Percentiles rank a stretch among this genome's conserved stretches.
phyloP scores from a whole-genome alignment of 2,797 vertebrate genomes.

The Chelonia mydas region DNA sequence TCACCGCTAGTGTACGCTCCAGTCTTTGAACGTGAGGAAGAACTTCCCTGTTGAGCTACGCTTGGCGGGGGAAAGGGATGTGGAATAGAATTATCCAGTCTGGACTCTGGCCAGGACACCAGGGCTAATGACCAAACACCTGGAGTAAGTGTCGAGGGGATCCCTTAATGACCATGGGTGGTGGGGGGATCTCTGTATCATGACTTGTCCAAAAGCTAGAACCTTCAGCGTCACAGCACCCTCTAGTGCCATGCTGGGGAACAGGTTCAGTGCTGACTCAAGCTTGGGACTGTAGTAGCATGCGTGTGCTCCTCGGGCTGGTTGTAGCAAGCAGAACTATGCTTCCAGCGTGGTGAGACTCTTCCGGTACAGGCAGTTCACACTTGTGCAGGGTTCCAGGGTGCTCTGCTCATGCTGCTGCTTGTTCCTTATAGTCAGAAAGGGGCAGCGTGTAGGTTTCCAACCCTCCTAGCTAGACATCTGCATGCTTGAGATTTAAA shows the following conservation, averaged over 20 bases:
- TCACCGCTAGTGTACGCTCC: not conserved
- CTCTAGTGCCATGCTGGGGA: not conserved
- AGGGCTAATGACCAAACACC: not conserved
- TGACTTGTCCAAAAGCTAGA: not conserved
- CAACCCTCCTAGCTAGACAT: slow-evolving; percentile 38
- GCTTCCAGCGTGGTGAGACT: not conserved
- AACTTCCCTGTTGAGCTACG: not conserved
- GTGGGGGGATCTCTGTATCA: too few species aligned
- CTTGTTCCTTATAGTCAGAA: not conserved
- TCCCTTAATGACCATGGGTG: not conserved
- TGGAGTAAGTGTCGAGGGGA: not conserved
- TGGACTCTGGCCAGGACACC: too few species aligned
- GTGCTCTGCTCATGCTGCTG: not conserved
- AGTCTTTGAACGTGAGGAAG: not conserved
- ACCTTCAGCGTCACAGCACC: not conserved
- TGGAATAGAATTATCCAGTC: not conserved
- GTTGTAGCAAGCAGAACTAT: fast-evolving
- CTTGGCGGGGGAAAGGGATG: not conserved
- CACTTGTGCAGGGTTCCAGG: fast-evolving
- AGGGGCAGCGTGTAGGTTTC: not conserved
- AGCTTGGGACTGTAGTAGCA: fast-evolving
- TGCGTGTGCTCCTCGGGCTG: not conserved
- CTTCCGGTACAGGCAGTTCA: fast-evolving
- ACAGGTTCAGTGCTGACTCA: not conserved
- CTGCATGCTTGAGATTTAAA: slow-evolving; percentile 67